Evolutionary conservation across 2,113 vertebrate species (phyloP).

Genomic region (Okapia johnstoni): DNA sequence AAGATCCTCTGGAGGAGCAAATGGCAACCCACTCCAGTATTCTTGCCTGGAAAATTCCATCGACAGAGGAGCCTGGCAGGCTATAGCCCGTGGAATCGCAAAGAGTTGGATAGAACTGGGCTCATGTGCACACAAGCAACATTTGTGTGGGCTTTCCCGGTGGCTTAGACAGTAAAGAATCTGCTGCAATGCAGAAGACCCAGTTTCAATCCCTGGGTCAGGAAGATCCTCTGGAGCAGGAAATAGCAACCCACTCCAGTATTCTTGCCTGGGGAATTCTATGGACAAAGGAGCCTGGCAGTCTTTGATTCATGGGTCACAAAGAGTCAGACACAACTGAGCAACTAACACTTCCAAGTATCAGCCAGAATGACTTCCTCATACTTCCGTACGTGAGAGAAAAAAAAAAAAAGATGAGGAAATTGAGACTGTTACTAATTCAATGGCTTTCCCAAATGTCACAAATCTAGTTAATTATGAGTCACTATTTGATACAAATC

Average conservation of each 20-base stretch:
- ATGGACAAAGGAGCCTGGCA: background rate
- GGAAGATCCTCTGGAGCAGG: background rate
- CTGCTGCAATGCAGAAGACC: background rate
- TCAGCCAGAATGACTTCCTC: background rate
- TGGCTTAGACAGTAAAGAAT: background rate
- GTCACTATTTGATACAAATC: background rate
- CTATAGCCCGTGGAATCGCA: background rate
- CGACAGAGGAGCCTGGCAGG: background rate
- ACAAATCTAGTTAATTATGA: background rate
- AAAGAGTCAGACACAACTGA: background rate
- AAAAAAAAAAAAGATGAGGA: background rate
- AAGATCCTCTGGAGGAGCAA: background rate
- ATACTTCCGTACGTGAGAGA: background rate
- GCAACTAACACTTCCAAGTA: background rate
- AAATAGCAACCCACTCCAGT: background rate
- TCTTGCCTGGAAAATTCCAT: background rate
- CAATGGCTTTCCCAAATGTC: background rate
- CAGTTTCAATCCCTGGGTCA: background rate
- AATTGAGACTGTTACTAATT: background rate
- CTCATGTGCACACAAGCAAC: background rate
- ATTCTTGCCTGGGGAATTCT: background rate
- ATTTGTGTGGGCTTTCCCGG: fast-evolving
- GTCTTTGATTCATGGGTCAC: background rate
- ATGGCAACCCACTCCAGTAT: background rate
- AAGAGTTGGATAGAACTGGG: background rate